A percentile compares a stretch with the other conserved stretches of the same genome.
Conservation (phyloP, 64 coral and sea anemone genomes). For the Pocillopora damicornis region DNA sequence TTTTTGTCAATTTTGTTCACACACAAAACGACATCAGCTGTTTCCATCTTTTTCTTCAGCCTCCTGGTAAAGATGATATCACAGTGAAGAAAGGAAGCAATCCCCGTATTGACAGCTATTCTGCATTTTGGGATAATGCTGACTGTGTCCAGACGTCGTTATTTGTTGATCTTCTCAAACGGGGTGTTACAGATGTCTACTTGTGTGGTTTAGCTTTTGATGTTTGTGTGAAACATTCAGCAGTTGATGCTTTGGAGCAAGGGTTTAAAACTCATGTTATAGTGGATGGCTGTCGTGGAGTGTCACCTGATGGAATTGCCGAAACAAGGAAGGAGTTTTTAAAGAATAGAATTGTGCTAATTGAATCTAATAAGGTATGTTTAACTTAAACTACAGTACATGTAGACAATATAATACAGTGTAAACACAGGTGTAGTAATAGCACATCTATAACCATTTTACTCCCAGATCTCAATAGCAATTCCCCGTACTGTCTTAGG, state of each 20-base stretch:
- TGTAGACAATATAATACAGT: too few species aligned
- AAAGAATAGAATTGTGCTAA: constrained; percentile 39
- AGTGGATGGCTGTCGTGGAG: constrained; percentile 63
- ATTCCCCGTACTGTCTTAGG: too few species aligned
- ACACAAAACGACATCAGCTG: not conserved
- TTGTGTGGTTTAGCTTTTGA: constrained; percentile 90
- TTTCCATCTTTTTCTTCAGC: constrained; percentile 20
- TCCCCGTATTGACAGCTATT: constrained; percentile 79
- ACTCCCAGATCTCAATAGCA: too few species aligned
- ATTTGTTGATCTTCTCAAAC: constrained; percentile 59
- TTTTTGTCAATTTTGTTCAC: too few species aligned
- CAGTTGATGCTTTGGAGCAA: constrained; percentile 59
- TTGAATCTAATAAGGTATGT: constrained; percentile 36
- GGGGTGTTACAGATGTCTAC: constrained; percentile 74
- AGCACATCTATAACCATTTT: too few species aligned
- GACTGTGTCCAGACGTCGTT: constrained; percentile 48
- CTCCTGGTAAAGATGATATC: constrained; percentile 45
- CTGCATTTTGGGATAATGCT: constrained; percentile 83
- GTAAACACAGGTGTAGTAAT: too few species aligned
- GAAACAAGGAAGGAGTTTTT: constrained; percentile 37
- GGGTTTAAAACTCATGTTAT: constrained; percentile 83
- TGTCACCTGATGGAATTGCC: constrained; percentile 25
- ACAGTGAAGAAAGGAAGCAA: constrained; percentile 57
- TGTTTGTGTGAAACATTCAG: constrained; percentile 70
- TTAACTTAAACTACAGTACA: too few species aligned